Percentiles rank a stretch among this genome's conserved stretches.
Evolutionary conservation across 2,113 vertebrate species (phyloP).

Genomic region (Seriola dumerili): DNA sequence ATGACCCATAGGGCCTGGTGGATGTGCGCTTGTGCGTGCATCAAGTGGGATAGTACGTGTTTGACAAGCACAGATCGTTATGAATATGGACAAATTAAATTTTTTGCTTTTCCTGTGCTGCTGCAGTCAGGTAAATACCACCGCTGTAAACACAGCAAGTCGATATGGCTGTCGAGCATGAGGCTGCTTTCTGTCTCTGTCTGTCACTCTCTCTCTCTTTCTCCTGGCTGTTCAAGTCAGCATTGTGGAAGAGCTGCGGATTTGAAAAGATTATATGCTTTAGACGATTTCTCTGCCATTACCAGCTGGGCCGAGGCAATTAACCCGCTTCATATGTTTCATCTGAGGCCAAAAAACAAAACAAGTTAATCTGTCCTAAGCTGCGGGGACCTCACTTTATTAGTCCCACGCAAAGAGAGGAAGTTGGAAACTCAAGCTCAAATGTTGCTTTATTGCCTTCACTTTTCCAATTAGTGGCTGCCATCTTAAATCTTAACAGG

Average conservation of each 20-base stretch:
- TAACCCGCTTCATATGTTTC: constrained; percentile 73
- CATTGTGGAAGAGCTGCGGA: constrained; percentile 17
- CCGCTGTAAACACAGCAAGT: constrained; percentile 38
- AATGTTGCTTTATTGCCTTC: constrained; percentile 56
- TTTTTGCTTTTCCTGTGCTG: constrained; percentile 15
- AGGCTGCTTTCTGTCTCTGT: constrained; percentile 23
- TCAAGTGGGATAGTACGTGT: constrained; percentile 11
- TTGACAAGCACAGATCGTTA: constrained; percentile 34
- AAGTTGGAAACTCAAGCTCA: constrained; percentile 46
- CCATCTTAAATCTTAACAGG: constrained; percentile 71
- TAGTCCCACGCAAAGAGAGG: constrained; percentile 52
- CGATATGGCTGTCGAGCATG: constrained; percentile 2
- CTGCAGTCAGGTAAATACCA: constrained; percentile 47
- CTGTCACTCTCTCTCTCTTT: constrained; percentile 36
- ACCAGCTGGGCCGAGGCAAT: constrained; percentile 72
- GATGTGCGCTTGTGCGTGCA: background rate
- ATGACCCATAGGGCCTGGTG: constrained; percentile 34
- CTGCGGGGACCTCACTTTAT: constrained; percentile 57
- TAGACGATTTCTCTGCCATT: constrained; percentile 61
- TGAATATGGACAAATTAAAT: constrained; percentile 45
- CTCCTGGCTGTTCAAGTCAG: constrained; percentile 5
- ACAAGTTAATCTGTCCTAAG: constrained; percentile 68
- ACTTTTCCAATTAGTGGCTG: constrained; percentile 75
- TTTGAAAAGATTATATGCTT: constrained; percentile 62
- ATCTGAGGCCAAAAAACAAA: constrained; percentile 64